Base-by-base conservation (phyloP, 2,113 vertebrate species). In the Salvator merianae region DNA sequence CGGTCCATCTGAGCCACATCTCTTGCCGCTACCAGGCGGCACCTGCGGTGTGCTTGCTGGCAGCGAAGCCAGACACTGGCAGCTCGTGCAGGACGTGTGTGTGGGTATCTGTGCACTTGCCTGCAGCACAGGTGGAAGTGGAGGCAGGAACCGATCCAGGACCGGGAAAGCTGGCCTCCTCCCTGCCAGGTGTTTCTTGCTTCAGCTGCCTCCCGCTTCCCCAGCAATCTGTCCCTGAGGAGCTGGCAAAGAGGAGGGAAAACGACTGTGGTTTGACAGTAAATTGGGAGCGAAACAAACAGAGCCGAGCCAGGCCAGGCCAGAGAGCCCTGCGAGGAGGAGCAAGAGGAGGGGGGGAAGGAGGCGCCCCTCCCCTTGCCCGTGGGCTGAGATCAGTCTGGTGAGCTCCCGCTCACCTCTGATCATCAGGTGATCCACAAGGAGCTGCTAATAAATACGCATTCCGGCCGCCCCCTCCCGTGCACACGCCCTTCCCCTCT, bases 251-350 rank as follows among this genome's bases (percentile, higher is more conserved):
- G 92, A 86, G 93, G 95, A 93, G 93, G 92, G 94, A 92, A 96
- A 93, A 96, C 94, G 95, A 16, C 94, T 95, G 96, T 91, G 92
- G 93, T 96, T 96, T 96, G 95, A 95, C 95, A 3, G 95, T 94
- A 94, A 94, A 94, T 91, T 94, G 94, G 91, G 90, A 95, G 91
- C 93, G 95, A 96, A 94, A 95, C 96, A 96, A 96, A 96, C 95
- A 95, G 93, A 87, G 4, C 59, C 30, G 7, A 90, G 85, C 88
- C 88, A 86, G 87, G 74, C 55, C 13, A 30, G 18, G 22, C 8
- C 32, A 16, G 30, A 32, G 66, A 32, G 16, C 30, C 12, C 9
- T 3, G 66, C 10, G 12, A 4, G 30, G 32, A 7, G 10, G 26
- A 28, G 2, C 1, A 1, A 7, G n/a, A 65, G 16, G 2, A 12